Evolutionary conservation across 2,888 invertebrate genomes (phyloP).

Genomic region (Oxyteleia sp.): DNA sequence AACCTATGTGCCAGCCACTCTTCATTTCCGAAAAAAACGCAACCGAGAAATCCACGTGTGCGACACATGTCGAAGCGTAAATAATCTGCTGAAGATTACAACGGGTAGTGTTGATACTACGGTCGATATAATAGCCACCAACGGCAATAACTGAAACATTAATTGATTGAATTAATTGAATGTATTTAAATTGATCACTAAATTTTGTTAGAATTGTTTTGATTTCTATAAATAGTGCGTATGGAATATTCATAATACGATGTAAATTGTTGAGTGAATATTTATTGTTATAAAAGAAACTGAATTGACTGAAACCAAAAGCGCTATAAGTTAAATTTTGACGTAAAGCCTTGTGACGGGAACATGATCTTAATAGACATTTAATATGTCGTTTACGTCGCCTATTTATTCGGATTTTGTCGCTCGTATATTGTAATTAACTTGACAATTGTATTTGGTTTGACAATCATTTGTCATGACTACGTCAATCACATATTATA

Average conservation of each 20-base stretch:
- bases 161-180: slow-evolving; percentile 19
- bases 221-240: too few relatives aligned
- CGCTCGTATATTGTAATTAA: slow-evolving; percentile 3
- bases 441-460: slow-evolving; percentile 1
- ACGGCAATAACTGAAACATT: slow-evolving; percentile 81
- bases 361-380: slow-evolving; percentile 21
- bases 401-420: slow-evolving; percentile 12
- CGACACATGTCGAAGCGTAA: too few relatives aligned
- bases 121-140: slow-evolving; percentile 75
- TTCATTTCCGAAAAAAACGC: too few relatives aligned
- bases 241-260: too few relatives aligned
- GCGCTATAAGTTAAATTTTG: background rate
- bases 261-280: background rate
- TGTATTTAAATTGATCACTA: background rate
- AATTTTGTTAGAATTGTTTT: background rate
- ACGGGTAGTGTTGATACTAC: slow-evolving; percentile 74
- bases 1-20: too few relatives aligned
- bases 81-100: slow-evolving; percentile 78
- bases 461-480: slow-evolving; percentile 15
- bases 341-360: background rate
- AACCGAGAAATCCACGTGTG: too few relatives aligned
- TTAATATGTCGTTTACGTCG: slow-evolving; percentile 13
- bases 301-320: background rate
- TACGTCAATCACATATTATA: slow-evolving; percentile 12
- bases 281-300: too few relatives aligned